phyloP scores from a whole-genome alignment of 2,113 vertebrate species.

The Heloderma charlesbogerti region DNA sequence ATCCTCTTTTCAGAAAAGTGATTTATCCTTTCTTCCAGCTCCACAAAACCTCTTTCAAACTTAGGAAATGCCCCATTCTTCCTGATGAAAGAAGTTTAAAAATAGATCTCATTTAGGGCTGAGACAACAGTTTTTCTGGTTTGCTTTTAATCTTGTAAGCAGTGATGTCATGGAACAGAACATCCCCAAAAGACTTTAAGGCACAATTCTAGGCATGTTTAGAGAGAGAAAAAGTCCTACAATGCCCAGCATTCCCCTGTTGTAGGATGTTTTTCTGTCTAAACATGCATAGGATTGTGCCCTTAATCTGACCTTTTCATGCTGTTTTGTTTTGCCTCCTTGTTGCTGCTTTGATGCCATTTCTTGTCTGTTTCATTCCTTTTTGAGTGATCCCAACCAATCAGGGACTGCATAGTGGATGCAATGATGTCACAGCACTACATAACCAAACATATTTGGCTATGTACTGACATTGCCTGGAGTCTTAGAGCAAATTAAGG shows the following conservation, averaged over 20 bases:
- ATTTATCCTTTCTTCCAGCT: not conserved
- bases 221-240: too few species aligned
- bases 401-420: not conserved
- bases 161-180: not conserved
- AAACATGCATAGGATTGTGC: too few species aligned
- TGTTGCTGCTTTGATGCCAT: not conserved
- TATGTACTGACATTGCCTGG: not conserved
- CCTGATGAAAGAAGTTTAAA: not conserved
- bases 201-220: too few species aligned
- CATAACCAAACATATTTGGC: not conserved
- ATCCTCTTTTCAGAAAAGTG: constrained; percentile 12
- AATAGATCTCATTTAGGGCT: not conserved
- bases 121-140: not conserved
- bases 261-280: too few species aligned
- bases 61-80: not conserved
- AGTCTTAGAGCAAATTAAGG: too few species aligned
- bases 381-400: not conserved
- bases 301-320: not conserved
- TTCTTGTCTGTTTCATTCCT: not conserved
- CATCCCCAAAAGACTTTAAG: too few species aligned
- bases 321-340: not conserved
- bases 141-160: not conserved
- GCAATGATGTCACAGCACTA: not conserved
- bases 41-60: not conserved
- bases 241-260: too few species aligned